Conservation (phyloP, 2,888 invertebrate genomes). For the Linhomoeus sp. region DNA sequence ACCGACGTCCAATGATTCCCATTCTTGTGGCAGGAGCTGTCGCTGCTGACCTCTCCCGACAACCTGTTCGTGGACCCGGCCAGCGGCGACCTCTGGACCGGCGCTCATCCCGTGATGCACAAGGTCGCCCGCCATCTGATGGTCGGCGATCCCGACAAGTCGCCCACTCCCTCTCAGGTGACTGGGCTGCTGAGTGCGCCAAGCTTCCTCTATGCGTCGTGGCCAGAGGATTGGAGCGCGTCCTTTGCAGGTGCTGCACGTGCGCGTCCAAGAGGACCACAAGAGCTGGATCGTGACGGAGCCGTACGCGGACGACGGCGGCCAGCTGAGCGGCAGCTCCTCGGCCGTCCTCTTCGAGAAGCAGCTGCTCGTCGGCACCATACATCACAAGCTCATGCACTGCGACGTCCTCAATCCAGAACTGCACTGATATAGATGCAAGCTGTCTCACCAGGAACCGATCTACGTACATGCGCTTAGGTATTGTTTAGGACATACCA, state of each 20-base stretch:
- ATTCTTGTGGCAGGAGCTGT: slow-evolving; percentile 12
- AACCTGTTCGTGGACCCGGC: slow-evolving; percentile 7
- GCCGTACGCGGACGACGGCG: slow-evolving; percentile 23
- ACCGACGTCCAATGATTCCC: neutral
- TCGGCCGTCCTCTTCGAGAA: slow-evolving; percentile 11
- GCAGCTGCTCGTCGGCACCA: slow-evolving; percentile 20
- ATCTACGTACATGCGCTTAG: too few relatives aligned
- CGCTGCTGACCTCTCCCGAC: slow-evolving; percentile 13
- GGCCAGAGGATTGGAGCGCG: too few relatives aligned
- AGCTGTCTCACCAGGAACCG: too few relatives aligned
- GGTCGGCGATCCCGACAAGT: too few relatives aligned
- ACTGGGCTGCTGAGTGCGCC: too few relatives aligned
- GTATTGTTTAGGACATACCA: too few relatives aligned
- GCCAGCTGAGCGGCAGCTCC: slow-evolving; percentile 8
- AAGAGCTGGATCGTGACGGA: slow-evolving; percentile 20
- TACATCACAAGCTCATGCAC: slow-evolving; percentile 12
- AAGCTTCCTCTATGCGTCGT: too few relatives aligned
- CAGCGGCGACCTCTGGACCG: slow-evolving; percentile 10
- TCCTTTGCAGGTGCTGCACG: neutral
- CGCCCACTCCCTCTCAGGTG: too few relatives aligned
- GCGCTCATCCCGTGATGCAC: slow-evolving; percentile 13
- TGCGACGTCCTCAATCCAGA: slow-evolving; percentile 12
- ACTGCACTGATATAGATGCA: too few relatives aligned
- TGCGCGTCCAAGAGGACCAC: slow-evolving; percentile 2
- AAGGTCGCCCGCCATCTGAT: too few relatives aligned